Evolutionary conservation across 2,888 invertebrate genomes (phyloP).

Genomic region (Cantharis lateralis): DNA sequence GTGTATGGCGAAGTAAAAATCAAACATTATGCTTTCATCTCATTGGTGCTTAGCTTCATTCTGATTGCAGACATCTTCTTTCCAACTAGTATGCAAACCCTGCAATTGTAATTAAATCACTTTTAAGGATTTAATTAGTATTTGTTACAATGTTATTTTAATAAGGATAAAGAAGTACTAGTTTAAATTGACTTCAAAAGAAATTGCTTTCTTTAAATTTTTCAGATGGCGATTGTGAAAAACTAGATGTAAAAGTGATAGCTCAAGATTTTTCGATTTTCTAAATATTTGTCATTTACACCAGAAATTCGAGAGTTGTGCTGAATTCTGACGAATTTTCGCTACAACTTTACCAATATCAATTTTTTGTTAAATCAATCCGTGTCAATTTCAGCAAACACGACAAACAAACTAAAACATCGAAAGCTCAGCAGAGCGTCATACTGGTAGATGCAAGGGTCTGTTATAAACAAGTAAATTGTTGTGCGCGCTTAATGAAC

Average conservation of each 20-base stretch:
- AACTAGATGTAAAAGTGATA: neutral
- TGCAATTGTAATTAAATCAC: no score
- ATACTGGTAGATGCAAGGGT: neutral
- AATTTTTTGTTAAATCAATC: neutral
- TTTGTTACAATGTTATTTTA: no score
- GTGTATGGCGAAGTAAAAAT: no score
- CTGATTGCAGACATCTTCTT: no score
- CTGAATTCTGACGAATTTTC: neutral
- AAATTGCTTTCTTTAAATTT: neutral
- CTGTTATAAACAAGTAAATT: neutral
- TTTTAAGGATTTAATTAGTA: no score
- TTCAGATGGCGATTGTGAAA: neutral
- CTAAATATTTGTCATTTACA: neutral
- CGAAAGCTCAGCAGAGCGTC: neutral
- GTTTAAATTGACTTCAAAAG: no score
- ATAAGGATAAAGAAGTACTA: no score
- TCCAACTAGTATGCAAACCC: no score
- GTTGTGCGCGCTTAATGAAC: neutral
- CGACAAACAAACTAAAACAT: neutral
- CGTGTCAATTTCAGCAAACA: neutral
- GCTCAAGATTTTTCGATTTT: neutral
- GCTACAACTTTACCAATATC: neutral
- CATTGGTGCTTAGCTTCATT: no score
- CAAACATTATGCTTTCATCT: no score
- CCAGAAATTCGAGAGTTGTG: neutral